Percentiles rank a stretch among this genome's conserved stretches.
Conservation (phyloP, 2,113 vertebrate species). For the Pollimyrus isidori region DNA sequence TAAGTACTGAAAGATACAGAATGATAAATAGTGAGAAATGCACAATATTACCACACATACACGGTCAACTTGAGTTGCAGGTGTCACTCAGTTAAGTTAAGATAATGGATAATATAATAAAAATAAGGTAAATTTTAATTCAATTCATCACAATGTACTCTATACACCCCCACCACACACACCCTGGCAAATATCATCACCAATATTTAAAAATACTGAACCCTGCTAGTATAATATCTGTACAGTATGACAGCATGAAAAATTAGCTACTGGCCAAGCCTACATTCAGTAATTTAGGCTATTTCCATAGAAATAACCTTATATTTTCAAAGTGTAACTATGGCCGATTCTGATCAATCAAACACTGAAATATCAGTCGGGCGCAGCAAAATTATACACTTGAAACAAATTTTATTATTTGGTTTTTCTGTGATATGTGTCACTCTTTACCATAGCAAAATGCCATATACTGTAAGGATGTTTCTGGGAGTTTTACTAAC, state of each 20-base stretch:
- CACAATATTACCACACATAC: background rate
- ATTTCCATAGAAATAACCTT: background rate
- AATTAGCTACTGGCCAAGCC: background rate
- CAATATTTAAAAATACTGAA: background rate
- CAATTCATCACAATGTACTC: background rate
- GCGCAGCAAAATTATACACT: background rate
- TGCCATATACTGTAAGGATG: background rate
- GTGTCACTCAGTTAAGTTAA: background rate
- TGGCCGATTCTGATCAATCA: background rate
- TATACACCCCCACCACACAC: background rate
- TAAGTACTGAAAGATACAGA: background rate
- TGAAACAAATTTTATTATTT: background rate
- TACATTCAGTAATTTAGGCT: background rate
- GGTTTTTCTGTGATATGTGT: background rate
- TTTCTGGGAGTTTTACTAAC: background rate
- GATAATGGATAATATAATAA: background rate
- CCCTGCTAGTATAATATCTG: background rate
- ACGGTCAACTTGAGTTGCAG: background rate
- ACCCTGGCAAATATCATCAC: background rate
- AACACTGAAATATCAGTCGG: background rate
- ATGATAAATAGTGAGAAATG: background rate
- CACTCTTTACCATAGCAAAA: background rate
- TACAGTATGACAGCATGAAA: background rate
- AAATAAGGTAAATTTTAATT: background rate
- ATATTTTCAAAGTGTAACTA: background rate